Percentiles rank a stretch among this genome's conserved stretches.
Evolutionary conservation across 2,888 invertebrate genomes (phyloP).

Genomic region (Lapara coniferarum): DNA sequence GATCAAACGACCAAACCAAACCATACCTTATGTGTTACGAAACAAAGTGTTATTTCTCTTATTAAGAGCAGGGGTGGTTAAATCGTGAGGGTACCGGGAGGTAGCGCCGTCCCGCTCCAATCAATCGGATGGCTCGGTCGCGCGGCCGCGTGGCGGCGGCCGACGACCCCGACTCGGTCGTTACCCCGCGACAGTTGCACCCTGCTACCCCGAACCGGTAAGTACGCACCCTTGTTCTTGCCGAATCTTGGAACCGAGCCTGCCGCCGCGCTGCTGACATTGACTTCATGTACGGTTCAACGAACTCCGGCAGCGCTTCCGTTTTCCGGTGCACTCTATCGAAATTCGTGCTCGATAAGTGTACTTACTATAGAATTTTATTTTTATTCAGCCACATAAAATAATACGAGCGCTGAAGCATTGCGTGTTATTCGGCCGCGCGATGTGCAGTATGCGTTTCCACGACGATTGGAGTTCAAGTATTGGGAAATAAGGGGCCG

Average conservation of each 20-base stretch:
- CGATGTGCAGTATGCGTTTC: constrained; percentile 24
- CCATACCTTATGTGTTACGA: constrained; percentile 63
- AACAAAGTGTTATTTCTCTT: constrained; percentile 68
- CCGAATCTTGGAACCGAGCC: constrained; percentile 74
- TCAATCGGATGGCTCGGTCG: constrained; percentile 77
- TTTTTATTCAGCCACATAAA: constrained; percentile 37
- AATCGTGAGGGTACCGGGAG: constrained; percentile 65
- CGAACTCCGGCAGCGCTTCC: constrained; percentile 69
- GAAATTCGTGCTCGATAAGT: constrained; percentile 49
- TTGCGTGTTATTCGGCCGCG: constrained; percentile 11
- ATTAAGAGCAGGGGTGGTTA: constrained; percentile 68
- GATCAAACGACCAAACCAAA: constrained; percentile 51
- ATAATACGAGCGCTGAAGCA: constrained; percentile 23
- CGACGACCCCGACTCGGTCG: constrained; percentile 79
- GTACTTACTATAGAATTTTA: constrained; percentile 40
- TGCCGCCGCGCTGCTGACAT: constrained; percentile 66
- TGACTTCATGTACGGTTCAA: constrained; percentile 74
- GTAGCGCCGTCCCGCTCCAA: constrained; percentile 75
- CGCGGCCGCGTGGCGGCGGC: constrained; percentile 79
- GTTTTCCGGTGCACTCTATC: constrained; percentile 67
- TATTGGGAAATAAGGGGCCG: constrained; percentile 23
- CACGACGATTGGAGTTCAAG: constrained; percentile 30
- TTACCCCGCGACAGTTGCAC: constrained; percentile 79
- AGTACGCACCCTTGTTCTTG: constrained; percentile 75
- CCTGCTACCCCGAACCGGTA: constrained; percentile 75